Evolutionary conservation across 1,140 invertebrate genomes (phyloP).

Genomic region (Ceratosolen solmsi): DNA sequence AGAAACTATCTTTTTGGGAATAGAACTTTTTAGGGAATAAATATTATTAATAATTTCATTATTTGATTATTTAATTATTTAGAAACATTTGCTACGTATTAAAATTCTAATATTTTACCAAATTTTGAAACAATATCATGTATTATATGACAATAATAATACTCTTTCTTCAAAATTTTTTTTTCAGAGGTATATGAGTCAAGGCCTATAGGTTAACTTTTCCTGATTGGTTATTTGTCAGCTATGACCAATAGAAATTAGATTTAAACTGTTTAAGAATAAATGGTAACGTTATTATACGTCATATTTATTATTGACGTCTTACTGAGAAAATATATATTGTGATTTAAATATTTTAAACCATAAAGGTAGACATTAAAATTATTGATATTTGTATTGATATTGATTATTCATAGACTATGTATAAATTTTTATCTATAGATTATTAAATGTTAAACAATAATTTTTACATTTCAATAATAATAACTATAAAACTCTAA

Average conservation of each 20-base stretch:
- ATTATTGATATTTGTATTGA: too few species aligned
- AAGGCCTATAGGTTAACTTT: background rate
- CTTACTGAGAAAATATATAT: background rate
- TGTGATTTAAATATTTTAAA: too few species aligned
- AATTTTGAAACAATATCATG: background rate
- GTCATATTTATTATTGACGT: background rate
- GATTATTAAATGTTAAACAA: background rate
- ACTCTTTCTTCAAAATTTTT: slow-evolving; percentile 1
- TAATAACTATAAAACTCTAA: too few species aligned
- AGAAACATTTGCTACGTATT: background rate
- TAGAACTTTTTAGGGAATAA: too few species aligned
- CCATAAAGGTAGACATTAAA: too few species aligned
- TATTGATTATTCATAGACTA: too few species aligned
- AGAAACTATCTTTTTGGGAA: too few species aligned
- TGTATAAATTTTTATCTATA: too few species aligned
- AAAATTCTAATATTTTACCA: background rate
- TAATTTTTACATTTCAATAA: background rate
- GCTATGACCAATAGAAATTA: background rate
- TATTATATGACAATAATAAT: background rate
- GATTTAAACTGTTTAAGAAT: background rate
- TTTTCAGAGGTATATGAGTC: slow-evolving; percentile 4
- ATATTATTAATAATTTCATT: background rate
- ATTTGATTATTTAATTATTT: background rate
- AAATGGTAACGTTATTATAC: background rate
- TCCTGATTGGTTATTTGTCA: slow-evolving; percentile 4